Evolutionary conservation across 2,113 vertebrate species (phyloP).

Genomic region (Falcunculus frontatus): DNA sequence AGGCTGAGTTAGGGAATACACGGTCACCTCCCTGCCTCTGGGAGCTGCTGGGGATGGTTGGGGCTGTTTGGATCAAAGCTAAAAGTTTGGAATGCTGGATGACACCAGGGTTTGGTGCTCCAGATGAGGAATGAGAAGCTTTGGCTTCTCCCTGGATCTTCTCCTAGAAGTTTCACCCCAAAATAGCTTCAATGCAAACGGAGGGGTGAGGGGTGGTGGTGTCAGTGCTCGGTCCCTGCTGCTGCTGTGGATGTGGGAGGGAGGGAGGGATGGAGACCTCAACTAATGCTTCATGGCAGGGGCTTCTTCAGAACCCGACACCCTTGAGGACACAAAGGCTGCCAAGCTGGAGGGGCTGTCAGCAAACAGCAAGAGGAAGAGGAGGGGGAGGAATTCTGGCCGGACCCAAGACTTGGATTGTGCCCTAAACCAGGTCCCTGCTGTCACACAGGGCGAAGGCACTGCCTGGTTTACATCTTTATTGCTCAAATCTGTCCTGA

Average conservation of each 20-base stretch:
- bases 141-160: not conserved
- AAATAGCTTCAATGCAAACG: not conserved
- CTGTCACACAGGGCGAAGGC: not conserved
- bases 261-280: not conserved
- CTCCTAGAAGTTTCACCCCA: not conserved
- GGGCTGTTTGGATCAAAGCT: not conserved
- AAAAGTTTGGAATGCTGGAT: not conserved
- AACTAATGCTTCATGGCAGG: not conserved
- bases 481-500: not conserved
- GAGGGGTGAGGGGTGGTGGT: not conserved
- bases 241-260: not conserved
- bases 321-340: rapidly evolving
- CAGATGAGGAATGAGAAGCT: not conserved
- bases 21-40: not conserved
- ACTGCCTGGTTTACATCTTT: not conserved
- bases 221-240: not conserved
- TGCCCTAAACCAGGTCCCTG: not conserved
- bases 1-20: not conserved
- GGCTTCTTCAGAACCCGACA: not conserved
- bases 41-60: not conserved
- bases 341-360: rapidly evolving
- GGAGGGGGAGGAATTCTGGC: not conserved
- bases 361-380: not conserved
- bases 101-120: conserved; percentile 13
- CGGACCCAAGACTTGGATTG: not conserved